phyloP scores from a whole-genome alignment of 2,113 vertebrate species.

The Tonatia bakeri region DNA sequence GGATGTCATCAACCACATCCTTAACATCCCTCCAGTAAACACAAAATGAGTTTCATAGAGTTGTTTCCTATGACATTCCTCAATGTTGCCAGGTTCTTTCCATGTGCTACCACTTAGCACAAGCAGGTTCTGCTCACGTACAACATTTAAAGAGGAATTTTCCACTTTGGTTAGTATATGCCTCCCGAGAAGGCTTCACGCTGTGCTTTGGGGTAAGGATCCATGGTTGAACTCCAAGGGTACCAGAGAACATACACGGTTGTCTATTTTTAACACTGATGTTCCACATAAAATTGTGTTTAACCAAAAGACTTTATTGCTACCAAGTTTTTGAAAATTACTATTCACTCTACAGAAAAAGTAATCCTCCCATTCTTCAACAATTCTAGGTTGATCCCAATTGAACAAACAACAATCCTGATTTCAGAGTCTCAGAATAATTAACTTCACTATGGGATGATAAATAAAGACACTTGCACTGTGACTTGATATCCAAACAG shows the following conservation, averaged over 20 bases:
- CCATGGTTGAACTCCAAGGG: neutral
- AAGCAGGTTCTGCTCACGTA: slow-evolving; percentile 62
- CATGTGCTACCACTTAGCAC: slow-evolving; percentile 32
- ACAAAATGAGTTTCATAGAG: slow-evolving; percentile 39
- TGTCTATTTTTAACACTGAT: neutral
- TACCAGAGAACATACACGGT: neutral
- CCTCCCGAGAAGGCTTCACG: neutral
- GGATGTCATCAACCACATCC: slow-evolving; percentile 73
- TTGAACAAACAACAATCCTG: neutral
- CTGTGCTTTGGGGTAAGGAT: neutral
- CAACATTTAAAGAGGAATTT: slow-evolving; percentile 66
- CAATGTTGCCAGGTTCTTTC: slow-evolving; percentile 67
- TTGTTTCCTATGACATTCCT: slow-evolving; percentile 40
- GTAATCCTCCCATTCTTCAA: neutral
- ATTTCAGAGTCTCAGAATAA: neutral
- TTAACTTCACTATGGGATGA: neutral
- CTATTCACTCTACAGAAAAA: neutral
- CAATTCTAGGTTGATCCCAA: neutral
- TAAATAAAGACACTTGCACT: neutral
- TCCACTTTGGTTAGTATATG: slow-evolving; percentile 46
- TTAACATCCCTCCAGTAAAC: slow-evolving; percentile 71
- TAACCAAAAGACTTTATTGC: neutral
- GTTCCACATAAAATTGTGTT: neutral
- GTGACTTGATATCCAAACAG: neutral
- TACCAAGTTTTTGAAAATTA: neutral